A percentile compares a stretch with the other conserved stretches of the same genome.
These are phyloP conservation scores for Alexandromys oeconomus DNA, from an alignment of 2,797 vertebrate species.

Conservation along the genomic window DNA sequence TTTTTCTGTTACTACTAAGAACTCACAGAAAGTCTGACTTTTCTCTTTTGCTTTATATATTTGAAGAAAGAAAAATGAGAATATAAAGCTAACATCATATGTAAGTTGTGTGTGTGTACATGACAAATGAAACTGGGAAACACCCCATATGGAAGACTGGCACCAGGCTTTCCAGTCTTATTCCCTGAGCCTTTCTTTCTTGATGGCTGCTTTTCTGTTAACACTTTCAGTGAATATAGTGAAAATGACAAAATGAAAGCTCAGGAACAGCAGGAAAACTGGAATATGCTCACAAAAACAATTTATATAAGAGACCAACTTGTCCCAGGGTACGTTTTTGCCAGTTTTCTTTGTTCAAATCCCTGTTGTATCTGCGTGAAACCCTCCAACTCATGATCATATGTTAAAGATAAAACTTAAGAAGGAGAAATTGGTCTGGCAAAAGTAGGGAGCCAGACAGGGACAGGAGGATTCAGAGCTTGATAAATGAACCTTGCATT, in stretches of 20 bases:
- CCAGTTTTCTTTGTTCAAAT: constrained; percentile 54
- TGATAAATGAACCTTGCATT: neutral
- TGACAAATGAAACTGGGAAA: neutral
- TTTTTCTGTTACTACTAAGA: constrained; percentile 51
- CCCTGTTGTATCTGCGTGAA: constrained; percentile 63
- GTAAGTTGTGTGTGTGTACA: too few species aligned
- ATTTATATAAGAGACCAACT: constrained; percentile 67
- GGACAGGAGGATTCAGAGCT: too few species aligned
- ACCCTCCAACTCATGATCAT: neutral
- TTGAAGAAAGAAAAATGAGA: constrained; percentile 45
- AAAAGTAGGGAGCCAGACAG: neutral
- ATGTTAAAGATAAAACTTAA: neutral
- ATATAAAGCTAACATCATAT: neutral
- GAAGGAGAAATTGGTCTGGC: constrained; percentile 25
- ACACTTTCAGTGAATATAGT: constrained; percentile 22
- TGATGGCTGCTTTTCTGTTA: constrained; percentile 44
- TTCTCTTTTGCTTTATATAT: neutral
- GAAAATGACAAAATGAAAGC: constrained; percentile 80
- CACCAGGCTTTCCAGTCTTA: constrained; percentile 16
- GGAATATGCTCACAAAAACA: constrained; percentile 56
- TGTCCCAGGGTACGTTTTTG: constrained; percentile 36
- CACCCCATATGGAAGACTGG: neutral
- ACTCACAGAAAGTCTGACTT: constrained; percentile 44
- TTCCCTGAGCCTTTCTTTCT: constrained; percentile 41
- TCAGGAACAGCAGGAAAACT: constrained; percentile 62